These are phyloP conservation scores for Dallia pectoralis DNA, from an alignment of 2,797 vertebrate genomes.

Conservation along the genomic window DNA sequence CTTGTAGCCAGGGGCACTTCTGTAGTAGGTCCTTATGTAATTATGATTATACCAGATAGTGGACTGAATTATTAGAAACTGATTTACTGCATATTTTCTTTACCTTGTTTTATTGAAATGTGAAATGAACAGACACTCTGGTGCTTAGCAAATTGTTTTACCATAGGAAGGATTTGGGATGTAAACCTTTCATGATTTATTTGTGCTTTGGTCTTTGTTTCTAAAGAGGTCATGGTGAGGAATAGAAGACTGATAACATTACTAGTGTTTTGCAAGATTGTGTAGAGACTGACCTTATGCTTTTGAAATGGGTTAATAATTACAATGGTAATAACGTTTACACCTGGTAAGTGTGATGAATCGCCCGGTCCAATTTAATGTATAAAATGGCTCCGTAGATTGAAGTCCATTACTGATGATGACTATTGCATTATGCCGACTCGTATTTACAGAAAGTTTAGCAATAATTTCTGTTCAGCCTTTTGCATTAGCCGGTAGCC, in stretches of 20 bases:
- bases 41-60: background rate
- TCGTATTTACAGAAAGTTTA: background rate
- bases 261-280: background rate
- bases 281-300: constrained; percentile 3
- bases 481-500: background rate
- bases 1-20: background rate
- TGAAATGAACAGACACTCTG: constrained; percentile 4
- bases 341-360: background rate
- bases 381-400: background rate
- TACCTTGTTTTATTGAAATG: background rate
- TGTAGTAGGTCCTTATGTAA: background rate
- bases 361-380: background rate
- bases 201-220: background rate
- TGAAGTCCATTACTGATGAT: background rate
- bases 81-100: background rate
- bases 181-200: background rate
- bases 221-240: background rate
- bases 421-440: background rate
- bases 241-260: background rate
- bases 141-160: constrained; percentile 14
- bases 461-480: background rate
- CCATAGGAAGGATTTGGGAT: background rate
- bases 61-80: background rate
- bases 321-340: background rate
- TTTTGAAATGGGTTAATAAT: background rate